phyloP scores from a whole-genome alignment of 2,113 vertebrate species.

The Archilochus colubris region DNA sequence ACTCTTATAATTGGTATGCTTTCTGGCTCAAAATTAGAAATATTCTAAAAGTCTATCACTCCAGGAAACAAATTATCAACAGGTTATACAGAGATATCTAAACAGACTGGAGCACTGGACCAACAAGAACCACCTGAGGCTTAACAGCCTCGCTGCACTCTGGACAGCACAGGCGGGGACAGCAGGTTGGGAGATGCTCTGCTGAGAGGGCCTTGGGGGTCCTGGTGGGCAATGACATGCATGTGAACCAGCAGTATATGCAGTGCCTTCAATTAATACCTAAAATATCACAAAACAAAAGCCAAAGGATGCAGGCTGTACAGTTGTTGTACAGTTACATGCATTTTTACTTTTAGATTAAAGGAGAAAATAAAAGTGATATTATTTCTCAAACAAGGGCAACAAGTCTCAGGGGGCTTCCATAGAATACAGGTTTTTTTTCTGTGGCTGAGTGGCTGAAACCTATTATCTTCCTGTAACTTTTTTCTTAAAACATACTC shows the following conservation, averaged over 20 bases:
- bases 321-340: not conserved
- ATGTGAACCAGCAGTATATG: accelerated
- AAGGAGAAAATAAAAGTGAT: not conserved
- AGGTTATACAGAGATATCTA: not conserved
- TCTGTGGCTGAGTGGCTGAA: not conserved
- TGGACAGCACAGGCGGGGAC: not conserved
- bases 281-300: accelerated
- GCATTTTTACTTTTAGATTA: not conserved
- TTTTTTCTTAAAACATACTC: not conserved
- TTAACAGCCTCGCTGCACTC: not conserved
- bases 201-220: not conserved
- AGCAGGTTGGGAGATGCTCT: not conserved
- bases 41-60: not conserved
- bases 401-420: not conserved
- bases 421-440: not conserved
- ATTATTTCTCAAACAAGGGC: not conserved
- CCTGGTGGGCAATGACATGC: not conserved
- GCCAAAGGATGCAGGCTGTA: not conserved
- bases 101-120: not conserved
- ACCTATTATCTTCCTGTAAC: not conserved
- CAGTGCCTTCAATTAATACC: not conserved
- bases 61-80: not conserved
- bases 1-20: not conserved
- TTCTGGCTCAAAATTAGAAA: not conserved
- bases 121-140: accelerated